A percentile compares a stretch with the other conserved stretches of the same genome.
phyloP scores from a whole-genome alignment of 2,797 vertebrate genomes.

The Chromis chromis region DNA sequence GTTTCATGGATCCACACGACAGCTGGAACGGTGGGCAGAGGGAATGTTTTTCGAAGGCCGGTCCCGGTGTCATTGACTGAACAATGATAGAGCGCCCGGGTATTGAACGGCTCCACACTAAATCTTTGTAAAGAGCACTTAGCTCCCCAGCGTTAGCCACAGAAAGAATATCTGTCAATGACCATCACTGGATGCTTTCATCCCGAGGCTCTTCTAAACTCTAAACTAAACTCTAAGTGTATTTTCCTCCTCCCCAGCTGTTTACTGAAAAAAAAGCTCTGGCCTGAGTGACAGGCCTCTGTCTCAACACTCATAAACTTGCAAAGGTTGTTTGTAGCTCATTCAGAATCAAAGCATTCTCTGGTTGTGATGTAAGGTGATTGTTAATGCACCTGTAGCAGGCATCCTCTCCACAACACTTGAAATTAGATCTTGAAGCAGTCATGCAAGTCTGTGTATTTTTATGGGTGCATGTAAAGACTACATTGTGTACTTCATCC shows the following conservation, averaged over 20 bases:
- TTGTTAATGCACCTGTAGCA: constrained; percentile 15
- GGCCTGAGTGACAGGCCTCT: constrained; percentile 50
- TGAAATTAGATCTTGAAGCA: constrained; percentile 7
- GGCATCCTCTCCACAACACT: background rate
- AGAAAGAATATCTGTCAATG: constrained; percentile 85
- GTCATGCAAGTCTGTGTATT: background rate
- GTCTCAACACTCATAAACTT: constrained; percentile 28
- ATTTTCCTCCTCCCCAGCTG: constrained; percentile 63
- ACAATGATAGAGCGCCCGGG: constrained; percentile 78
- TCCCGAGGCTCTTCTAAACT: constrained; percentile 74
- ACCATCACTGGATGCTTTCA: constrained; percentile 83
- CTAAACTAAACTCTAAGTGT: constrained; percentile 65
- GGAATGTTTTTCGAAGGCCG: constrained; percentile 74
- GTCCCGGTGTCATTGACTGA: constrained; percentile 82
- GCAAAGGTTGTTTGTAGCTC: constrained; percentile 40
- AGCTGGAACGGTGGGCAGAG: constrained; percentile 60
- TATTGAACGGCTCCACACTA: constrained; percentile 77
- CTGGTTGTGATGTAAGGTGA: constrained; percentile 11
- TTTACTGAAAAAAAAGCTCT: constrained; percentile 53
- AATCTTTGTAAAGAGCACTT: constrained; percentile 85
- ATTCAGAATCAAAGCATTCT: constrained; percentile 5
- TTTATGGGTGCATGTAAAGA: background rate
- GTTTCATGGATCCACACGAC: constrained; percentile 60
- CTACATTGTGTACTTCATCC: background rate
- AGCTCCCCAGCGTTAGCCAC: constrained; percentile 81